Conservation (phyloP, 2,113 vertebrate genomes). For the Meriones unguiculatus region DNA sequence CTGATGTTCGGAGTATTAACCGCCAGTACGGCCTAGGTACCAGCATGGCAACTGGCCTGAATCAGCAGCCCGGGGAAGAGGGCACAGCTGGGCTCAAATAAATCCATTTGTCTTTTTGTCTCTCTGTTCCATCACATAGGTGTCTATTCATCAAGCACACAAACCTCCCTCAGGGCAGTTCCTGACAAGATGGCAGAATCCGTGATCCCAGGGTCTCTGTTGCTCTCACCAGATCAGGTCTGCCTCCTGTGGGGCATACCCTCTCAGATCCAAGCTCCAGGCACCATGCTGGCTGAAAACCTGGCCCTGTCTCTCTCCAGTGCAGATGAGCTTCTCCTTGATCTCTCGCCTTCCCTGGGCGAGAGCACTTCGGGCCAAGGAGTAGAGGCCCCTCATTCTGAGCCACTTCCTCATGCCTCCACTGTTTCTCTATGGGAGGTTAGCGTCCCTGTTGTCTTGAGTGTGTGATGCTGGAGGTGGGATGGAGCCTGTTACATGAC, state of each 20-base stretch:
- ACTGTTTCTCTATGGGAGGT: neutral
- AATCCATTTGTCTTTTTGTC: conserved; percentile 25
- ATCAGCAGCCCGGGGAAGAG: neutral
- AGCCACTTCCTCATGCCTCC: neutral
- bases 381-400: neutral
- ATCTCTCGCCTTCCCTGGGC: neutral
- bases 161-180: neutral
- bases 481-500: neutral
- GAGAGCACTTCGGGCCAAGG: neutral
- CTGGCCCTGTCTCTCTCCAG: neutral
- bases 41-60: neutral
- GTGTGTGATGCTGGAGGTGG: neutral
- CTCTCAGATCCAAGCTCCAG: neutral
- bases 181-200: neutral
- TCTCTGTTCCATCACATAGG: neutral
- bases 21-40: neutral
- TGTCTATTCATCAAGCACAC: neutral
- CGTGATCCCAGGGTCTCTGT: neutral
- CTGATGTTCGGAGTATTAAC: neutral
- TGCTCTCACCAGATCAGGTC: neutral
- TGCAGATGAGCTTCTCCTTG: neutral
- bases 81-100: neutral
- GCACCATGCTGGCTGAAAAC: neutral
- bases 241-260: neutral
- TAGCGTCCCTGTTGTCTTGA: neutral